A percentile compares a stretch with the other conserved stretches of the same genome.
Conservation (phyloP, 2,888 invertebrate species). For the Lithosia quadra region DNA sequence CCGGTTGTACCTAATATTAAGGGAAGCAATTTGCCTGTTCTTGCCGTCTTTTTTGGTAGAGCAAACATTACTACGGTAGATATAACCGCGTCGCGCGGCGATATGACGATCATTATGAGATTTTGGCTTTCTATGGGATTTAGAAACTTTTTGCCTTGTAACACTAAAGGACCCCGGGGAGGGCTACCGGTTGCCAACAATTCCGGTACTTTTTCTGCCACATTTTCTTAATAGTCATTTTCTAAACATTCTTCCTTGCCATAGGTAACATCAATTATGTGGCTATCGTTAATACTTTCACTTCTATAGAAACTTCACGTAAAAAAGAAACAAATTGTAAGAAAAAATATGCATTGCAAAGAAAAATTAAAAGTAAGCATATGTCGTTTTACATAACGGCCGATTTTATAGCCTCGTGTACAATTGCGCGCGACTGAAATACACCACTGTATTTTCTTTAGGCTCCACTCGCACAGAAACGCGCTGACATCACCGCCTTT, state of each 20-base stretch:
- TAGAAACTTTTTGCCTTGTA: too few species aligned
- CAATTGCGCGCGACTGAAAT: constrained; percentile 10
- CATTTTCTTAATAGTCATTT: neutral
- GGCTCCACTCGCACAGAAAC: neutral
- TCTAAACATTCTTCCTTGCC: neutral
- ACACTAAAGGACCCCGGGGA: neutral
- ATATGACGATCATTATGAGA: too few species aligned
- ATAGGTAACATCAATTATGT: neutral
- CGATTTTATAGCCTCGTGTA: neutral
- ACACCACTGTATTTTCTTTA: constrained; percentile 2
- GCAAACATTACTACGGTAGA: too few species aligned
- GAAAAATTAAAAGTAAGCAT: neutral
- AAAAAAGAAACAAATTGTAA: too few species aligned
- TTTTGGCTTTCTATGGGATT: too few species aligned
- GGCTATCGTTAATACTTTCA: neutral
- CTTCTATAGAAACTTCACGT: too few species aligned
- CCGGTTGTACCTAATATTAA: neutral
- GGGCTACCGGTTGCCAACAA: neutral
- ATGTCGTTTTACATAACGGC: constrained; percentile 3
- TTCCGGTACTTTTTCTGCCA: too few species aligned
- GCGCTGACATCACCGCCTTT: neutral
- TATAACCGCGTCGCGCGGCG: too few species aligned
- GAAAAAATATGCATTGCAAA: neutral
- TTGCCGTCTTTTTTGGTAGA: too few species aligned
- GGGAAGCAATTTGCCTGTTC: neutral